Evolutionary conservation across 2,113 vertebrate species (phyloP).

Genomic region (Brienomyrus longianalis): DNA sequence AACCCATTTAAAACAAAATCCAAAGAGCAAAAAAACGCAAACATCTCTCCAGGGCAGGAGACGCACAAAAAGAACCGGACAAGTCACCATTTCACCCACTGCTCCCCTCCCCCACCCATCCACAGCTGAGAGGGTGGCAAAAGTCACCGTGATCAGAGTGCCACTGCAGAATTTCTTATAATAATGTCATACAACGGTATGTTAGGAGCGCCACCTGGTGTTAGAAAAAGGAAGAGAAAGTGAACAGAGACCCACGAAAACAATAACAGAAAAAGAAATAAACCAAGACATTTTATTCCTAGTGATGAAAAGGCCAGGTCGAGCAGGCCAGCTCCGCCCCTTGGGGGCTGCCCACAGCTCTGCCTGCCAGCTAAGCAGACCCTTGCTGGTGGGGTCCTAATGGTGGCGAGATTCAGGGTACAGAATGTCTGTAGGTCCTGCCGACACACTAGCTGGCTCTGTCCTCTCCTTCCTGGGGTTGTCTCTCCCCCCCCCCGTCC

Average conservation of each 20-base stretch:
- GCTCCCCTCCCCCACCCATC: slow-evolving; percentile 12
- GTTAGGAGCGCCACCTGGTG: slow-evolving; percentile 59
- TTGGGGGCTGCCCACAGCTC: slow-evolving; percentile 56
- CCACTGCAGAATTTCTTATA: slow-evolving; percentile 40
- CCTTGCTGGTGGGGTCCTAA: slow-evolving; percentile 47
- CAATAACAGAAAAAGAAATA: slow-evolving; percentile 46
- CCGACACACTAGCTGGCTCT: slow-evolving; percentile 40
- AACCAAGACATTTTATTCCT: slow-evolving; percentile 61
- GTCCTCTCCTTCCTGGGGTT: slow-evolving; percentile 40
- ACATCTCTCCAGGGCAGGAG: slow-evolving; percentile 24
- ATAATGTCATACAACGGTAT: slow-evolving; percentile 50
- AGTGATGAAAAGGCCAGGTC: slow-evolving; percentile 53
- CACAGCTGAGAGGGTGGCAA: neutral
- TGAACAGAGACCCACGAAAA: slow-evolving; percentile 38
- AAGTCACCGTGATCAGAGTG: slow-evolving; percentile 56
- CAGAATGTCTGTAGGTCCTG: slow-evolving; percentile 56
- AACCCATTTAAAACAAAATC: neutral
- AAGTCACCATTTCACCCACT: slow-evolving; percentile 28
- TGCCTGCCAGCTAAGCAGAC: slow-evolving; percentile 61
- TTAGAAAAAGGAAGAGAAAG: slow-evolving; percentile 44
- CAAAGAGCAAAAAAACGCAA: neutral
- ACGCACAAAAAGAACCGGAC: slow-evolving; percentile 37
- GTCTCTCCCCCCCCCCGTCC: slow-evolving; percentile 41
- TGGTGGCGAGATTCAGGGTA: slow-evolving; percentile 50
- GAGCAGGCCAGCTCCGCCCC: slow-evolving; percentile 53